Evolutionary conservation across 2,113 vertebrate species (phyloP), one percentile per base, ranked within the genome.

Genomic region (Empidonax alnorum): DNA sequence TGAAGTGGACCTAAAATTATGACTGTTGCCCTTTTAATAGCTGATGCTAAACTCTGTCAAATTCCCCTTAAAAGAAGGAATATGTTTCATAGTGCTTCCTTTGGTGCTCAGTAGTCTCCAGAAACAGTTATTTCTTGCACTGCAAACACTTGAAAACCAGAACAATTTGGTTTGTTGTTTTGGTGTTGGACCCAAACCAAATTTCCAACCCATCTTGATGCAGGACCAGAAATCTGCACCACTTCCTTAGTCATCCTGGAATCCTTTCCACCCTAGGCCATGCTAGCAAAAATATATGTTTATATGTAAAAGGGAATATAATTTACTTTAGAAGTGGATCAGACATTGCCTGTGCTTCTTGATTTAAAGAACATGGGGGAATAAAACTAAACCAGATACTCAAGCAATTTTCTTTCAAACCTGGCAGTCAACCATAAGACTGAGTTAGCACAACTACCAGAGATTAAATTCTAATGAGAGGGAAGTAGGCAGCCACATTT

Each of bases 311-410:
- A 72, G 3, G 65, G 17, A 65, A 39, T 37, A 53, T 12, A 8
- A 11, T 89, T 76, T 46, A 16, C 7, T 74, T 49, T 33, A 50
- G 7, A 39, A 30, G 12, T 42, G 23, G 10, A 49, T 86, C 33
- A 39, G 11, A 37, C 2, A 12, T 9, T 46, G 5, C 18, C 12
- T 69, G 16, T 62, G 21, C 19, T 63, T 75, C 33, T 61, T 65
- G 23, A 69, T 39, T 68, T 83, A 53, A 73, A 52, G n/a, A 58
- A 33, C 14, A 52, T 0, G 2, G 7, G 8, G 1, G 0, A 3
- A 13, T 15, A 12, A 31, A 24, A 3, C 12, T 7, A n/a, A 41
- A 73, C 3, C 3, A 53, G 11, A 5, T 33, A 58, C 21, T 3
- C 12, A 75, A 55, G n/a, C 3, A 62, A 4, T 7, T 41, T 44